A percentile compares a stretch with the other conserved stretches of the same genome.
These are phyloP conservation scores for Heptranchias perlo DNA, from an alignment of 2,113 vertebrate genomes.

Conservation along the genomic window DNA sequence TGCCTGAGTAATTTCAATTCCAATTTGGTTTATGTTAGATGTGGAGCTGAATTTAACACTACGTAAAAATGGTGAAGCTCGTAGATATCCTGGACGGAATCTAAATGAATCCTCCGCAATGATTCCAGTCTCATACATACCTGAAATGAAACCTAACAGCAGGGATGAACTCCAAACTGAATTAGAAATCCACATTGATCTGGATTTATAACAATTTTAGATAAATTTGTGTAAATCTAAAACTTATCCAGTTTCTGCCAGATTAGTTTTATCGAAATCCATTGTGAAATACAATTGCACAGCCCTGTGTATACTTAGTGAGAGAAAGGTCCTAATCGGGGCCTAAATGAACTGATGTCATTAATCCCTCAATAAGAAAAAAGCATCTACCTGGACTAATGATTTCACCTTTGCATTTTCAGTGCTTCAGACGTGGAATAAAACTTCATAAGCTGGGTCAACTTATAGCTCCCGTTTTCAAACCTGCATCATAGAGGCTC, in stretches of 20 bases:
- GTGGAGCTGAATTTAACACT: background rate
- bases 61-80: background rate
- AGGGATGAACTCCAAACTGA: background rate
- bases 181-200: background rate
- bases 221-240: background rate
- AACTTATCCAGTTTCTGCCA: background rate
- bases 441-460: background rate
- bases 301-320: background rate
- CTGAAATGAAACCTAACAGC: background rate
- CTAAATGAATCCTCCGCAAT: background rate
- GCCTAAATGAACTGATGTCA: background rate
- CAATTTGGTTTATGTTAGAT: background rate
- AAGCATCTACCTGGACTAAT: background rate
- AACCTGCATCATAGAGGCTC: background rate
- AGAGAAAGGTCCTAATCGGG: background rate
- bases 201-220: background rate
- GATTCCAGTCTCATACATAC: background rate
- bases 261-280: background rate
- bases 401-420: background rate
- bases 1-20: conserved; percentile 1
- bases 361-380: background rate
- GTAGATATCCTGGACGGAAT: background rate
- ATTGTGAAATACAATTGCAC: background rate
- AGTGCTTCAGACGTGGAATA: background rate
- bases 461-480: background rate